Evolutionary conservation across 2,797 vertebrate species (phyloP).

Genomic region (Leontocebus nigricollis): DNA sequence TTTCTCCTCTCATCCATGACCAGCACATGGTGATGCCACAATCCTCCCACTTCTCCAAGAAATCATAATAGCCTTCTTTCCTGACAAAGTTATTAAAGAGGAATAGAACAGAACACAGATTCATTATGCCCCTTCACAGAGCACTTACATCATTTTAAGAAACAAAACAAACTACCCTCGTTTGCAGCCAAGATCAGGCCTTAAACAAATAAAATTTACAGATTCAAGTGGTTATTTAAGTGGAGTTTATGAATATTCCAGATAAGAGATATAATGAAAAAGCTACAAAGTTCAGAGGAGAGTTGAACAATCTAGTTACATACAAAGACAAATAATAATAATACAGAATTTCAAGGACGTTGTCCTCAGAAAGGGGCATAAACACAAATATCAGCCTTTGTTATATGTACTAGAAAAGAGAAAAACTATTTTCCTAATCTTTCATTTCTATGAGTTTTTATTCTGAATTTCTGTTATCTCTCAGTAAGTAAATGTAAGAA

Average conservation of each 20-base stretch:
- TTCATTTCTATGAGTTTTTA: neutral
- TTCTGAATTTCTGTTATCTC: neutral
- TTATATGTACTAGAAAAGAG: neutral
- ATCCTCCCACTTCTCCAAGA: conserved; percentile 35
- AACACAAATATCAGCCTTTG: neutral
- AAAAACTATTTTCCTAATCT: neutral
- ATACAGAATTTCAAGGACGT: neutral
- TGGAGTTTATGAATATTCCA: neutral
- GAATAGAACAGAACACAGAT: conserved; percentile 48
- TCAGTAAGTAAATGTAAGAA: neutral
- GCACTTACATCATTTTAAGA: neutral
- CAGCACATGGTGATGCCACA: conserved; percentile 42
- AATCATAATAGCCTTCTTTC: conserved; percentile 65
- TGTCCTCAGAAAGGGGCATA: neutral
- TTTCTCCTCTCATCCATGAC: conserved; percentile 66
- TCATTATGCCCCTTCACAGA: conserved; percentile 21
- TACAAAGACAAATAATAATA: neutral
- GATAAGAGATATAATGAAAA: neutral
- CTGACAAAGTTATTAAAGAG: conserved; percentile 43
- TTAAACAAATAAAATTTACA: neutral
- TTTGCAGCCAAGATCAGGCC: neutral
- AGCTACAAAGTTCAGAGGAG: conserved; percentile 43
- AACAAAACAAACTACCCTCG: neutral
- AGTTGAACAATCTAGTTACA: neutral
- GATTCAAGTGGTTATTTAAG: neutral